Conservation (phyloP, 2,113 vertebrate genomes). For the Callopanchax toddi region DNA sequence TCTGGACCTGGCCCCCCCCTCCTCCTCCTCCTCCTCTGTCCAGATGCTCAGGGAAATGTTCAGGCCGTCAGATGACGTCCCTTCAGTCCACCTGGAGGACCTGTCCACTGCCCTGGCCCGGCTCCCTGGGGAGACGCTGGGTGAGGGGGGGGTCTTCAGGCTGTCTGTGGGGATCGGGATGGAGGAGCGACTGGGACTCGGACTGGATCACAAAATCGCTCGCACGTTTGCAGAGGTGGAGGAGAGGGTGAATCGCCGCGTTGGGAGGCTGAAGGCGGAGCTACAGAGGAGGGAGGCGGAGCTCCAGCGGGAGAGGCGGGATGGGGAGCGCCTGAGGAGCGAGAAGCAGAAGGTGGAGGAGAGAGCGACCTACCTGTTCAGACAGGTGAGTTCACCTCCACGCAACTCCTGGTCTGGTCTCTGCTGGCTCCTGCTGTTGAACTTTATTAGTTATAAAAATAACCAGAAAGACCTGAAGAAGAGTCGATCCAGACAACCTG, state of each 20-base stretch:
- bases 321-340: conserved; percentile 53
- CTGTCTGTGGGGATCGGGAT: conserved; percentile 46
- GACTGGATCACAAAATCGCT: conserved; percentile 38
- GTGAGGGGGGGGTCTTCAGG: conserved; percentile 23
- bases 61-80: neutral
- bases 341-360: conserved; percentile 73
- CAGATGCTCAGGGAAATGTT: conserved; percentile 51
- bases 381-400: conserved; percentile 65
- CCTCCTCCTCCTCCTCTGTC: conserved; percentile 48
- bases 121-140: conserved; percentile 2
- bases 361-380: conserved; percentile 54
- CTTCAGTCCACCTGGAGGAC: neutral
- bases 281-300: conserved; percentile 64
- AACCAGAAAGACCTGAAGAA: too few relatives aligned
- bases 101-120: conserved; percentile 33
- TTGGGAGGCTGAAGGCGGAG: conserved; percentile 59
- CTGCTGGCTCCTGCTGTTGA: too few relatives aligned
- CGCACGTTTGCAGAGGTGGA: conserved; percentile 61
- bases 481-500: too few relatives aligned
- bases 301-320: conserved; percentile 48
- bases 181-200: conserved; percentile 54
- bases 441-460: too few relatives aligned
- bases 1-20: conserved; percentile 17
- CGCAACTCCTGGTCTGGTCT: too few relatives aligned
- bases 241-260: conserved; percentile 59